Evolutionary conservation across 53 echinoderm and acorn worm genomes (phyloP).

Genomic region (Crossaster papposus): DNA sequence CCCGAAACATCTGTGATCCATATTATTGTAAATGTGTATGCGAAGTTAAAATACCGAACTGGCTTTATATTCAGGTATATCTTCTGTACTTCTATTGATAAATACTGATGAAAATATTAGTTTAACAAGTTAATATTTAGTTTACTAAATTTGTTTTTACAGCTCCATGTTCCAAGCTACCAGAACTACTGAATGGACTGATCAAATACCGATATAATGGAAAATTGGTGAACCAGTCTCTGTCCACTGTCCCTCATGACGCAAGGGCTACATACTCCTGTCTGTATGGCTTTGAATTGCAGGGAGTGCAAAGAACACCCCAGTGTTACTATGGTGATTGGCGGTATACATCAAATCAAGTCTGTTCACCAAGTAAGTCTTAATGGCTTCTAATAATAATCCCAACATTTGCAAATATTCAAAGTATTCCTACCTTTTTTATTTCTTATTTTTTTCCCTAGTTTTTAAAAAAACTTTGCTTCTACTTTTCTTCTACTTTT

Average conservation of each 20-base stretch:
- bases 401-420: no score
- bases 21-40: no score
- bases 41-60: no score
- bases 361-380: slow-evolving; percentile 1
- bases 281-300: slow-evolving; percentile 6
- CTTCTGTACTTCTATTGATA: no score
- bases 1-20: no score
- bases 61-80: no score
- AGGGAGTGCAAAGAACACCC: not conserved
- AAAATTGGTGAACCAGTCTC: not conserved
- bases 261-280: not conserved
- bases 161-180: slow-evolving; percentile 11
- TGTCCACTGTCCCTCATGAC: not conserved
- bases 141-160: not conserved
- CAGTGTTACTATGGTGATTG: slow-evolving; percentile 4
- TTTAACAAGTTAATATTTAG: no score
- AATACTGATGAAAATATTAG: no score
- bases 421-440: no score
- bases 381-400: not conserved
- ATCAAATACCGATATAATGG: not conserved
- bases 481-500: no score
- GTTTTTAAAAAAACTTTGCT: no score
- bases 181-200: not conserved
- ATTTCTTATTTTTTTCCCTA: no score
- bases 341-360: not conserved